These are phyloP conservation scores for Cyprinodon variegatus DNA, from an alignment of 2,113 vertebrate species.

Conservation along the genomic window DNA sequence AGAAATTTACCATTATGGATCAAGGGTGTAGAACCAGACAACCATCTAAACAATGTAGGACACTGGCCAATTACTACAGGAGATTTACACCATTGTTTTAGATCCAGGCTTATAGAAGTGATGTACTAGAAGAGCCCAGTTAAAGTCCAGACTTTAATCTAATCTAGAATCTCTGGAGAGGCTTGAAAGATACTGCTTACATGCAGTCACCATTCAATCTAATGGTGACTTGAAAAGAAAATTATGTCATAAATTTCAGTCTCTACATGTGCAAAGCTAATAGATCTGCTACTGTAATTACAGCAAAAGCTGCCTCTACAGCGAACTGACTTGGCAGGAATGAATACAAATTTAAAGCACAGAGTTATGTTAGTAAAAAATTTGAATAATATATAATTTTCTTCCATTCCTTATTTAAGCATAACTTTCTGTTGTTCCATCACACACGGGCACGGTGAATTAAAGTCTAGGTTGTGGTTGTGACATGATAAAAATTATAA, in stretches of 20 bases:
- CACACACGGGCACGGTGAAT: background rate
- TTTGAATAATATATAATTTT: background rate
- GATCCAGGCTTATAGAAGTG: background rate
- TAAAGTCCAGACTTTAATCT: background rate
- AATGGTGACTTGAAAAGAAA: too few relatives aligned
- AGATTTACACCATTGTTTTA: background rate
- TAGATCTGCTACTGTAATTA: too few relatives aligned
- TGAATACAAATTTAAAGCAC: too few relatives aligned
- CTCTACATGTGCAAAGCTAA: too few relatives aligned
- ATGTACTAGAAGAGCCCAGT: background rate
- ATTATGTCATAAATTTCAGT: too few relatives aligned
- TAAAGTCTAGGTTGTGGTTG: background rate
- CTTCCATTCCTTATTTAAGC: background rate
- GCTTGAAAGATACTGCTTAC: too few relatives aligned
- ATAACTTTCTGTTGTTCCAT: background rate
- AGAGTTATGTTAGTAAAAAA: too few relatives aligned
- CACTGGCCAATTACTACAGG: too few relatives aligned
- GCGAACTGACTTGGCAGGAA: too few relatives aligned
- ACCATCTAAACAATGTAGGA: background rate
- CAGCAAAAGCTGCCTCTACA: too few relatives aligned
- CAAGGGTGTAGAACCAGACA: background rate
- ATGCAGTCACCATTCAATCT: too few relatives aligned
- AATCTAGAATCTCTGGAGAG: background rate
- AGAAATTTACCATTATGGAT: background rate
- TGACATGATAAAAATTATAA: background rate